Conservation (phyloP, 1,140 invertebrate species). For the Eumeta japonica region DNA sequence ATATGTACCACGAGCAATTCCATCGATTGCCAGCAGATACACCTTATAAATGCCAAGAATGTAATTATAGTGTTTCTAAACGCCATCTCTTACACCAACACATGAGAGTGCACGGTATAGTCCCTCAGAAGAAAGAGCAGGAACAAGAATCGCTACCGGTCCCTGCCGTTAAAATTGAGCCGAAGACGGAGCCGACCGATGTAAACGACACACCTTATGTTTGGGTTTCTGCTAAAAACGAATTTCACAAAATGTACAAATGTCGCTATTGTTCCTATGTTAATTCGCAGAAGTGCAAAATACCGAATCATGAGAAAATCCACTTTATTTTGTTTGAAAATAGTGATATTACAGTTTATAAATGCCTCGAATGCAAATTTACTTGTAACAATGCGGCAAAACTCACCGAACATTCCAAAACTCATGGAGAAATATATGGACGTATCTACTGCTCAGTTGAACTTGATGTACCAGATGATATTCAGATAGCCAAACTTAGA, state of each 20-base stretch:
- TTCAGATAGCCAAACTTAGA: constrained; percentile 66
- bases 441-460: constrained; percentile 71
- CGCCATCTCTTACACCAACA: constrained; percentile 77
- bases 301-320: constrained; percentile 85
- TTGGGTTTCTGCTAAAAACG: constrained; percentile 70
- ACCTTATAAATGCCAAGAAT: constrained; percentile 76
- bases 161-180: constrained; percentile 17
- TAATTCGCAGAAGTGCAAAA: constrained; percentile 74
- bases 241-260: constrained; percentile 81
- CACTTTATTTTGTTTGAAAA: constrained; percentile 61
- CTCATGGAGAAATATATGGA: constrained; percentile 70
- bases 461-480: constrained; percentile 61
- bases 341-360: constrained; percentile 45
- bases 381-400: constrained; percentile 73
- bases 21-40: constrained; percentile 69
- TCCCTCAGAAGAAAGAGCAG: constrained; percentile 32
- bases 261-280: constrained; percentile 83
- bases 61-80: constrained; percentile 80
- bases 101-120: constrained; percentile 71
- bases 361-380: constrained; percentile 80
- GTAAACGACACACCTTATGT: constrained; percentile 63
- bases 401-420: constrained; percentile 75
- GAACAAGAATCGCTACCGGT: constrained; percentile 24
- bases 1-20: constrained; percentile 82
- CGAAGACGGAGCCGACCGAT: constrained; percentile 13